Conservation (phyloP, 35 echinoderm and acorn worm species). For the Ophiothrix spiculata region DNA sequence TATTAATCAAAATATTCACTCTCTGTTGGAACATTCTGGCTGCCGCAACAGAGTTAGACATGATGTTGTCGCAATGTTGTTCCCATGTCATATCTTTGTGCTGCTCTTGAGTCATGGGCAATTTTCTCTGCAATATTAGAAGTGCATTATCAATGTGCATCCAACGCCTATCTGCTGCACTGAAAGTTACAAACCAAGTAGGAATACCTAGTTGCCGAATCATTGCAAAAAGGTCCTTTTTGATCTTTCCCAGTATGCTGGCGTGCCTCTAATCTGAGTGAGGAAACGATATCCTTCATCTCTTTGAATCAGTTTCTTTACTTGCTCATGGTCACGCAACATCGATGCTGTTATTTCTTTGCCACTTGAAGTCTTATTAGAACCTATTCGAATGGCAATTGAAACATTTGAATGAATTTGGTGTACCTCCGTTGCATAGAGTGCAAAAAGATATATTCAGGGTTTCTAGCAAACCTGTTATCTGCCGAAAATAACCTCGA, state of each 20-base stretch:
- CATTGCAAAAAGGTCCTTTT: constrained; percentile 23
- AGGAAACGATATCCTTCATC: too few relatives aligned
- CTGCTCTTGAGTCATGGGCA: background rate
- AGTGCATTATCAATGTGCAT: background rate
- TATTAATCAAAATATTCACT: constrained; percentile 40
- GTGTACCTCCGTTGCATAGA: too few relatives aligned
- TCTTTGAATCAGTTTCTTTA: too few relatives aligned
- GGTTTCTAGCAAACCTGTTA: constrained; percentile 30
- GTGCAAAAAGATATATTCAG: constrained; percentile 45
- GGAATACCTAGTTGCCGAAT: constrained; percentile 27
- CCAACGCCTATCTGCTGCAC: constrained; percentile 24
- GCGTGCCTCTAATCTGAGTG: too few relatives aligned
- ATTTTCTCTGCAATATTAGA: constrained; percentile 16
- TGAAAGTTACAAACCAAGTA: constrained; percentile 9
- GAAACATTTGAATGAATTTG: too few relatives aligned
- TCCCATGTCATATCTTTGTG: background rate
- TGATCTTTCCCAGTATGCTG: too few relatives aligned
- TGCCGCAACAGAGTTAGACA: constrained; percentile 56
- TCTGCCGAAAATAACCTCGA: too few relatives aligned
- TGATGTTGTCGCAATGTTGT: background rate
- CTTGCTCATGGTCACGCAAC: too few relatives aligned
- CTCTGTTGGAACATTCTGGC: constrained; percentile 74
- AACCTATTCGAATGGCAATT: too few relatives aligned
- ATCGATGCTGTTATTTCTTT: too few relatives aligned
- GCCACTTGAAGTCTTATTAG: too few relatives aligned